These are phyloP conservation scores for Brachypteracias leptosomus DNA, from an alignment of 2,113 vertebrate genomes.

Conservation along the genomic window DNA sequence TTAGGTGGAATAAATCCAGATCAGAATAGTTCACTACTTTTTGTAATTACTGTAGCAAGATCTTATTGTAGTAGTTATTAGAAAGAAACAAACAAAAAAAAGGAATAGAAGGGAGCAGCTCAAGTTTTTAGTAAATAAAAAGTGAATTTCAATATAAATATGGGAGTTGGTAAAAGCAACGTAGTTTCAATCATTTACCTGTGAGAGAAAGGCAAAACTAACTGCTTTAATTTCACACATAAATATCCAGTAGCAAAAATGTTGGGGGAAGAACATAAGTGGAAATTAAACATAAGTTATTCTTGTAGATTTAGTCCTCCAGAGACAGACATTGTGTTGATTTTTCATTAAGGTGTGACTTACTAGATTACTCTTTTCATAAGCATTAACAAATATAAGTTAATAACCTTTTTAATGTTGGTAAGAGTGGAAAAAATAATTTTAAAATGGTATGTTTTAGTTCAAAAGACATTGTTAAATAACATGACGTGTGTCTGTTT, in stretches of 20 bases:
- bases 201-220: background rate
- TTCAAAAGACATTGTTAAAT: background rate
- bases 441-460: background rate
- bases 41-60: background rate
- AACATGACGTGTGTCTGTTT: background rate
- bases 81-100: background rate
- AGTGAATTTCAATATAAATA: background rate
- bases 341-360: background rate
- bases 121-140: background rate
- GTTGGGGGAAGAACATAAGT: background rate
- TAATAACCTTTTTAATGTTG: background rate
- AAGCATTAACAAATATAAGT: background rate
- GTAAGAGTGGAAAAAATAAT: background rate
- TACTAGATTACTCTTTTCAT: background rate
- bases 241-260: background rate
- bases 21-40: background rate
- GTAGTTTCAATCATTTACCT: background rate
- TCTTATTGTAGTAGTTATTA: background rate
- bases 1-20: background rate
- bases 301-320: background rate
- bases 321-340: background rate
- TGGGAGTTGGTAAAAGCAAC: fast-evolving
- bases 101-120: background rate
- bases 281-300: background rate
- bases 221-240: background rate